These are phyloP conservation scores for Ochotona curzoniae DNA, from an alignment of 2,113 vertebrate species.

Conservation along the genomic window DNA sequence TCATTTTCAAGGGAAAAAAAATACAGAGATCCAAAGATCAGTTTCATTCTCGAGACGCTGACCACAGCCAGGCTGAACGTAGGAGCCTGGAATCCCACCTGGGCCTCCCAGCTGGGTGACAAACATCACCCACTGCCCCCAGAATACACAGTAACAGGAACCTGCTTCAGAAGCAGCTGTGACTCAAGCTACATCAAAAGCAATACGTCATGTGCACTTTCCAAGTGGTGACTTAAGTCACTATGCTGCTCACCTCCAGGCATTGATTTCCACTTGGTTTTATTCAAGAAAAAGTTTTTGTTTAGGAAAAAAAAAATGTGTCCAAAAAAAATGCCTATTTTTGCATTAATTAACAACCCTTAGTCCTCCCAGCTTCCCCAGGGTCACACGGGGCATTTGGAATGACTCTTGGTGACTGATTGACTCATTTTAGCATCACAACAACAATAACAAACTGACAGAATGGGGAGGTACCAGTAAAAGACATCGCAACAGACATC, in stretches of 20 bases:
- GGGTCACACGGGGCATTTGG: not conserved
- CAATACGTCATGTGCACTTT: too few species aligned
- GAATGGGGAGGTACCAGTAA: not conserved
- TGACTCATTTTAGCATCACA: not conserved
- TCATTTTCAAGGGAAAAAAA: too few species aligned
- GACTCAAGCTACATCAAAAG: too few species aligned
- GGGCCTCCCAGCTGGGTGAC: too few species aligned
- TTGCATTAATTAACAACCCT: not conserved
- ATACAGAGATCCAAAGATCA: too few species aligned
- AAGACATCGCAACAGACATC: not conserved
- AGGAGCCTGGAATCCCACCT: too few species aligned
- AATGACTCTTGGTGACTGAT: not conserved
- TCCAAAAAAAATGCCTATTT: not conserved
- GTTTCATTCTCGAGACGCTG: too few species aligned
- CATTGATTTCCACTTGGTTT: not conserved
- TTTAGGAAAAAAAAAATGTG: not conserved
- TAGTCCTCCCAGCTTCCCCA: not conserved
- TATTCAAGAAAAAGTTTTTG: not conserved
- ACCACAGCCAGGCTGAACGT: too few species aligned
- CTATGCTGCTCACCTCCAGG: not conserved
- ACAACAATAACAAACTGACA: not conserved
- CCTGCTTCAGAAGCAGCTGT: too few species aligned
- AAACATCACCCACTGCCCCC: too few species aligned
- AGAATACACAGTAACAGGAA: too few species aligned
- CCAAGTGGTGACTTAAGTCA: too few species aligned